phyloP scores from a whole-genome alignment of 23 tunicate genomes.

The Phallusia fumigata region DNA sequence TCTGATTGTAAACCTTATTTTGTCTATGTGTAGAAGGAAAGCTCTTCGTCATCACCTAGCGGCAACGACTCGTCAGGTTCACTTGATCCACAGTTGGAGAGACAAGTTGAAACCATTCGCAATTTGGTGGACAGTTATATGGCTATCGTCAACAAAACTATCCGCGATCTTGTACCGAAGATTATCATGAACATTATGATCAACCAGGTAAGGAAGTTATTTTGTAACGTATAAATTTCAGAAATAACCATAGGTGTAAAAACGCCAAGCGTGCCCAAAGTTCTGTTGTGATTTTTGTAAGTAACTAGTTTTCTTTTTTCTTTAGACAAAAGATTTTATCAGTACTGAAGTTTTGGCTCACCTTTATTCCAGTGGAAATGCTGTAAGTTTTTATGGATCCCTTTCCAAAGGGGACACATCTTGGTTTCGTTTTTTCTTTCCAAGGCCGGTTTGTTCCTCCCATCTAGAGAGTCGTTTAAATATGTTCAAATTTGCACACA shows the following conservation, averaged over 20 bases:
- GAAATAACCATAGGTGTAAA: too few species aligned
- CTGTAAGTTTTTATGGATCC: too few species aligned
- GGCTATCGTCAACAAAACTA: conserved; percentile 88
- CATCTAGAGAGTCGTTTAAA: too few species aligned
- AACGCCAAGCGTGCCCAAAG: too few species aligned
- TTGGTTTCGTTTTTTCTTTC: too few species aligned
- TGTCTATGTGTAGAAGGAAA: too few species aligned
- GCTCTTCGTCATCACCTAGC: neutral
- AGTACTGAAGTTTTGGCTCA: conserved; percentile 83
- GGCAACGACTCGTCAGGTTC: conserved; percentile 44
- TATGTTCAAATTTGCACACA: too few species aligned
- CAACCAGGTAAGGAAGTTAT: conserved; percentile 28
- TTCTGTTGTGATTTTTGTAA: too few species aligned
- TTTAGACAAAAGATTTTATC: conserved; percentile 81
- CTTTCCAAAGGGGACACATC: too few species aligned
- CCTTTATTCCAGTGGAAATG: conserved; percentile 70
- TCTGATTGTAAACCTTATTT: neutral
- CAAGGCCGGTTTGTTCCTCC: too few species aligned
- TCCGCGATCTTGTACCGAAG: conserved; percentile 83
- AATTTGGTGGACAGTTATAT: conserved; percentile 98
- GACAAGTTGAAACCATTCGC: conserved; percentile 97
- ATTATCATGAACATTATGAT: conserved; percentile 91
- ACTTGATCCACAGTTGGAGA: conserved; percentile 80
- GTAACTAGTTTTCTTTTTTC: conserved; percentile 4
- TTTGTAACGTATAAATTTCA: too few species aligned